A percentile compares a stretch with the other conserved stretches of the same genome.
phyloP scores from a whole-genome alignment of 2,797 vertebrate species.

The Falco naumanni region DNA sequence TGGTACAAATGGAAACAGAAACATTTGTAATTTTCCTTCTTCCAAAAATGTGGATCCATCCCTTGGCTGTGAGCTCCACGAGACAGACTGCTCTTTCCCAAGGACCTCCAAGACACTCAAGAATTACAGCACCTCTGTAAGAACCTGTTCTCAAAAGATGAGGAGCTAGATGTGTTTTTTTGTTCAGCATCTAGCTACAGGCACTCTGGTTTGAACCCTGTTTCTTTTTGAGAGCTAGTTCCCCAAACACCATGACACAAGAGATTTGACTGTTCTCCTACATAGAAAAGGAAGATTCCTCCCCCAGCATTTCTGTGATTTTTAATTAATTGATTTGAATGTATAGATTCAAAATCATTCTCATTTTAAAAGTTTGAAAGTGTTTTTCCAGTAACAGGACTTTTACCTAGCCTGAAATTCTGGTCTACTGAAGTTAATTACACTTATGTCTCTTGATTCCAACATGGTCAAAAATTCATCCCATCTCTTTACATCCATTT shows the following conservation, averaged over 20 bases:
- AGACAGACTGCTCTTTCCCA: not conserved
- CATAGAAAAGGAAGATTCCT: not conserved
- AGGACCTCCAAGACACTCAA: not conserved
- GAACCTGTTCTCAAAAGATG: not conserved
- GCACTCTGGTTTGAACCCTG: not conserved
- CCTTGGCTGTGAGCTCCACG: not conserved
- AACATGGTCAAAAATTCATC: not conserved
- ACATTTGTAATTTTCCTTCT: not conserved
- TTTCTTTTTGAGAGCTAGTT: not conserved
- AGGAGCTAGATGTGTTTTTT: not conserved
- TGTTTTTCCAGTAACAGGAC: not conserved
- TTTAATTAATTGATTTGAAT: not conserved
- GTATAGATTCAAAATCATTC: not conserved
- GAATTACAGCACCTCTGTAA: not conserved
- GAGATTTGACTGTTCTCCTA: not conserved
- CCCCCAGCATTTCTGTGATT: not conserved
- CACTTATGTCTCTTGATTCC: not conserved
- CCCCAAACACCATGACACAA: not conserved
- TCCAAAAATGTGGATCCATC: not conserved
- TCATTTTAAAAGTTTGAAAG: not conserved
- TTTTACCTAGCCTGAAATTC: not conserved
- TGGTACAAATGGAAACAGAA: not conserved
- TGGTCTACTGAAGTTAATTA: not conserved
- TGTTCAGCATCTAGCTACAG: not conserved
- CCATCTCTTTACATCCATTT: not conserved